These are phyloP conservation scores for Hydroisotoma schaefferi DNA, from an alignment of 2,888 invertebrate genomes.

Conservation along the genomic window DNA sequence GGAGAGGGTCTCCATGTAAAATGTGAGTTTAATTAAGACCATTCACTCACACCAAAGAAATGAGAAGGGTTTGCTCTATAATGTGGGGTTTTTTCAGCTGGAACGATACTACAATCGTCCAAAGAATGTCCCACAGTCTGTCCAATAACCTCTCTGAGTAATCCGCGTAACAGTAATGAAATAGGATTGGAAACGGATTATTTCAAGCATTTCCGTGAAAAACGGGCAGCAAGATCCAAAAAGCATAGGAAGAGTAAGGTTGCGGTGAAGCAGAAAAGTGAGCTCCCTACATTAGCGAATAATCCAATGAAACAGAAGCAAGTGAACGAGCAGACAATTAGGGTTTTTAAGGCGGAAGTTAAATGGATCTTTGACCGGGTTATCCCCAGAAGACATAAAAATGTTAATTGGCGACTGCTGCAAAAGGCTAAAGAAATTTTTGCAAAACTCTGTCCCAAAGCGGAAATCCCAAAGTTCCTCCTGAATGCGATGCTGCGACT, in stretches of 20 bases:
- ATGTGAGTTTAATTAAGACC: neutral
- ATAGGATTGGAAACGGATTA: no score
- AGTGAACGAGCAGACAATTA: slow-evolving; percentile 21
- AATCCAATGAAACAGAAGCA: slow-evolving; percentile 4
- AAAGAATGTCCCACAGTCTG: neutral
- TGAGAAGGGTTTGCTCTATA: neutral
- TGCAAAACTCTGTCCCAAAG: slow-evolving; percentile 19
- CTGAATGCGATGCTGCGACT: slow-evolving; percentile 32
- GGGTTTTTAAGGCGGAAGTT: slow-evolving; percentile 28
- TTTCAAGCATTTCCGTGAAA: neutral
- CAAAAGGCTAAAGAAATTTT: slow-evolving; percentile 29
- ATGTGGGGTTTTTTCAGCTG: neutral
- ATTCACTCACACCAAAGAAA: neutral
- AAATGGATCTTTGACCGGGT: slow-evolving; percentile 18
- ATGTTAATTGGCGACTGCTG: slow-evolving; percentile 18
- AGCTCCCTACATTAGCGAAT: neutral
- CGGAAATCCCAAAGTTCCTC: slow-evolving; percentile 23
- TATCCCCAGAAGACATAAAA: slow-evolving; percentile 9
- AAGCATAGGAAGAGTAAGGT: neutral
- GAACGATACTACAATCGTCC: neutral
- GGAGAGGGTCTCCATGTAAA: slow-evolving; percentile 2
- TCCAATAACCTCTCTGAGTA: neutral
- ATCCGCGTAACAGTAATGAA: no score
- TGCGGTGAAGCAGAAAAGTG: neutral
- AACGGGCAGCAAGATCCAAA: neutral